Percentiles rank a stretch among this genome's conserved stretches.
These are phyloP conservation scores for Drosophila kurseongensis DNA, from an alignment of 1,140 invertebrate species.

Conservation along the genomic window DNA sequence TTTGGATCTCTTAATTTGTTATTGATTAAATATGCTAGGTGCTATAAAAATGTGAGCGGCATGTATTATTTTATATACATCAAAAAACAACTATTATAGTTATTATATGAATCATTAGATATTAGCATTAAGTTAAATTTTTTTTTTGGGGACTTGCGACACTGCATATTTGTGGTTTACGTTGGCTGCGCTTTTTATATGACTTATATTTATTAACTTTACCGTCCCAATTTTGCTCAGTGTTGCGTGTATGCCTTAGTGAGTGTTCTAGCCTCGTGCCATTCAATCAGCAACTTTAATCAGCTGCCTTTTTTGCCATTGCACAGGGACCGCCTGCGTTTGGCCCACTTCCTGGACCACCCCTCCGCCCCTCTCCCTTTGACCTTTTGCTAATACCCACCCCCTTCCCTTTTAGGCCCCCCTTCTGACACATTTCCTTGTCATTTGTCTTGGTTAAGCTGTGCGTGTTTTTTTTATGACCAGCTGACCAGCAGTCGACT, in stretches of 20 bases:
- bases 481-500: background rate
- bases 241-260: slow-evolving; percentile 28
- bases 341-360: slow-evolving; percentile 28
- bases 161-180: too few species aligned
- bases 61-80: too few species aligned
- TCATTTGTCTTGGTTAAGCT: slow-evolving; percentile 69
- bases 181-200: too few species aligned
- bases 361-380: slow-evolving; percentile 1
- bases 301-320: slow-evolving; percentile 52
- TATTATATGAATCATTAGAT: too few species aligned
- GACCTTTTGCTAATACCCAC: slow-evolving; percentile 9
- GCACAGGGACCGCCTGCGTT: slow-evolving; percentile 21
- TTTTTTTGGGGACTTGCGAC: too few species aligned
- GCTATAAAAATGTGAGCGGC: too few species aligned
- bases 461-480: slow-evolving; percentile 24
- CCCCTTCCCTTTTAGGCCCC: background rate
- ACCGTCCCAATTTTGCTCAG: background rate
- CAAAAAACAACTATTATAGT: too few species aligned
- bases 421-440: slow-evolving; percentile 69
- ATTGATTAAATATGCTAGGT: too few species aligned
- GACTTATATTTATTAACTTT: too few species aligned
- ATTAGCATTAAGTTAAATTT: too few species aligned
- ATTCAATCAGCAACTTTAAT: slow-evolving; percentile 64
- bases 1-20: too few species aligned
- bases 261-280: slow-evolving; percentile 41